Evolutionary conservation across 2,888 invertebrate genomes (phyloP).

Genomic region (Pyralis farinalis): DNA sequence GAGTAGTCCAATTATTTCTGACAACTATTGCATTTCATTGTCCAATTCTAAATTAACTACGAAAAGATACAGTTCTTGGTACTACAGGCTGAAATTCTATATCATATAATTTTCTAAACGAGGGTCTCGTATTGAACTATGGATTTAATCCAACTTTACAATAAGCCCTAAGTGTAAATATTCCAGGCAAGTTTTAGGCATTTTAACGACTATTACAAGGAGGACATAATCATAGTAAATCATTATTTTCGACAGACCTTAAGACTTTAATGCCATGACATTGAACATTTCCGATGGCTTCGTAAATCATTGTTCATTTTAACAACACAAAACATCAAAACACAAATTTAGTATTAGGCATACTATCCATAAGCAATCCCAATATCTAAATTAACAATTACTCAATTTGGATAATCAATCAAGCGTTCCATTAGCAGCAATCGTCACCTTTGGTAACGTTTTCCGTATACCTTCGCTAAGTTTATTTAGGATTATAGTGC

Average conservation of each 20-base stretch:
- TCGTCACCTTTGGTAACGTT: conserved; percentile 64
- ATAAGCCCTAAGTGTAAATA: conserved; percentile 50
- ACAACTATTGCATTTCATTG: conserved; percentile 33
- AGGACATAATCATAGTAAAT: conserved; percentile 23
- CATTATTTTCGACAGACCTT: conserved; percentile 24
- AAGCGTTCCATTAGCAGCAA: conserved; percentile 47
- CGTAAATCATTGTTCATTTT: conserved; percentile 33
- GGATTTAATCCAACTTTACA: conserved; percentile 53
- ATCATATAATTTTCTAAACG: conserved; percentile 52
- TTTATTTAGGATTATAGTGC: conserved; percentile 58
- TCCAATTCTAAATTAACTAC: conserved; percentile 29
- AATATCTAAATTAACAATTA: conserved; percentile 38
- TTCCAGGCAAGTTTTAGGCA: conserved; percentile 74
- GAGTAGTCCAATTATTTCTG: conserved; percentile 47
- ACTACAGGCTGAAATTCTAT: conserved; percentile 41
- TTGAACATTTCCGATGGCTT: conserved; percentile 43
- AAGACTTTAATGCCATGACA: conserved; percentile 54
- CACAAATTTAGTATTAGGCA: conserved; percentile 38
- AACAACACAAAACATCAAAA: conserved; percentile 45
- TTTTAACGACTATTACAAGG: conserved; percentile 33
- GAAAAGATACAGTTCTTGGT: conserved; percentile 32
- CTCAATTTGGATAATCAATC: conserved; percentile 25
- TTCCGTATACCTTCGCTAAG: conserved; percentile 70
- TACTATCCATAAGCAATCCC: conserved; percentile 40
- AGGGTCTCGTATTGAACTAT: conserved; percentile 44